These are phyloP conservation scores for Sebastes elongatus DNA, from an alignment of 2,797 vertebrate species.

Conservation along the genomic window DNA sequence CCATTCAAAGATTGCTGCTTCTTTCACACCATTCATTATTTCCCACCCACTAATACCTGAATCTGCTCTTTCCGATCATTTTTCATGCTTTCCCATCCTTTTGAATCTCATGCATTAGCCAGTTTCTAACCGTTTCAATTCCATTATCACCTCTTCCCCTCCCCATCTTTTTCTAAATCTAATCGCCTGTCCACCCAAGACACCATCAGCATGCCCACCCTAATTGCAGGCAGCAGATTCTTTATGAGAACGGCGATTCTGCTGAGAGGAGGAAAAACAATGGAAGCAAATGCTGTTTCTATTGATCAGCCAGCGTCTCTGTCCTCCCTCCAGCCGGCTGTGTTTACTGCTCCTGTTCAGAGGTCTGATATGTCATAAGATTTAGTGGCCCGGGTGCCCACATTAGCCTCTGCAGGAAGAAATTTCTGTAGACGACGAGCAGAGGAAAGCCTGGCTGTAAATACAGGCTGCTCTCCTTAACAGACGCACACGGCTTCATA, in stretches of 20 bases:
- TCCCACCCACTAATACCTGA: neutral
- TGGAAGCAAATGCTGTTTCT: conserved; percentile 81
- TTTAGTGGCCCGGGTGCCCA: conserved; percentile 57
- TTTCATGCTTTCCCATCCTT: conserved; percentile 8
- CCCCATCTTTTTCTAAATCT: conserved; percentile 57
- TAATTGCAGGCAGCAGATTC: conserved; percentile 73
- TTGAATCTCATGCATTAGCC: conserved; percentile 40
- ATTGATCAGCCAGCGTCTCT: conserved; percentile 75
- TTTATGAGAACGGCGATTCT: conserved; percentile 74
- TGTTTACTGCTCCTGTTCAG: conserved; percentile 57
- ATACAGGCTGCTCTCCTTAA: conserved; percentile 45
- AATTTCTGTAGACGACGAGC: conserved; percentile 12
- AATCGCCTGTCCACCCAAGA: conserved; percentile 61
- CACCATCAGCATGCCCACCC: conserved; percentile 59
- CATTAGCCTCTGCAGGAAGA: conserved; percentile 32
- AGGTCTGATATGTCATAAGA: conserved; percentile 56
- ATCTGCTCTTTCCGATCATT: neutral
- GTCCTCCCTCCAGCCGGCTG: conserved; percentile 39
- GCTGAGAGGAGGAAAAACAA: conserved; percentile 77
- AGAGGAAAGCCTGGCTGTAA: conserved; percentile 47
- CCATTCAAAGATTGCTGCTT: neutral
- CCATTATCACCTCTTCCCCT: conserved; percentile 52
- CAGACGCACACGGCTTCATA: conserved; percentile 28
- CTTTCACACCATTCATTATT: neutral
- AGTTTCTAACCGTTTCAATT: conserved; percentile 55